Base-by-base conservation (phyloP, 2,113 vertebrate species). In the Merops nubicus region DNA sequence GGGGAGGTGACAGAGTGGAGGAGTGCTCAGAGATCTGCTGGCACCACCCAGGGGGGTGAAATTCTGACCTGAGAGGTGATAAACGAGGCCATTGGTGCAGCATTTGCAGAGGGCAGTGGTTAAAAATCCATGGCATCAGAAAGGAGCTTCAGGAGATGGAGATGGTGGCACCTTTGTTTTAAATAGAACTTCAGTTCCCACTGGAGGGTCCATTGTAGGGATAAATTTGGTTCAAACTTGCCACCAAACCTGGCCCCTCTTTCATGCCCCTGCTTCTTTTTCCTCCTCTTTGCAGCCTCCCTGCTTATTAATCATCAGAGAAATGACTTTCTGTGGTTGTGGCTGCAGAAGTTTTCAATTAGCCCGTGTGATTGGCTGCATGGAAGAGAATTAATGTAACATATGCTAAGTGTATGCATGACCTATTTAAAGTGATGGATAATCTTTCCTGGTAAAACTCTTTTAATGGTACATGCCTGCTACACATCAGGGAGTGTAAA, bases 341-440 rank as follows among this genome's bases (percentile, higher is more conserved):
- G 75, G 69, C 70, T 63, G 47, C 91, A 68, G 89, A 67, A 83
- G 36, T 90, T 89, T 67, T 70, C 93, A 82, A 85, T 95, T 91
- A 94, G 47, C 69, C 47, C 1, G 48, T 63, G 31, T 34, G 72
- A 91, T 18, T 56, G 93, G 95, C 87, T 75, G 87, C 48, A 34
- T 80, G 89, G 70, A 92, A 87, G 73, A 23, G 83, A 89, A 92
- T 89, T 73, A 76, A 74, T 82, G 76, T 63, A 88, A 93, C 96
- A 96, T 96, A 92, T 93, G 95, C 97, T 94, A 94, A 96, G 83
- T 68, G 83, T 91, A 95, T 96, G 95, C 97, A 93, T 97, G 97
- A 96, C 95, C 96, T 97, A 95, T 92, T 97, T 96, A 63, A 94
- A 93, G 62, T 82, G 82, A 82, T 53, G 83, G 96, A 88, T 92